These are phyloP conservation scores for Melanostigma gelatinosum DNA, from an alignment of 2,113 vertebrate genomes.

Conservation along the genomic window DNA sequence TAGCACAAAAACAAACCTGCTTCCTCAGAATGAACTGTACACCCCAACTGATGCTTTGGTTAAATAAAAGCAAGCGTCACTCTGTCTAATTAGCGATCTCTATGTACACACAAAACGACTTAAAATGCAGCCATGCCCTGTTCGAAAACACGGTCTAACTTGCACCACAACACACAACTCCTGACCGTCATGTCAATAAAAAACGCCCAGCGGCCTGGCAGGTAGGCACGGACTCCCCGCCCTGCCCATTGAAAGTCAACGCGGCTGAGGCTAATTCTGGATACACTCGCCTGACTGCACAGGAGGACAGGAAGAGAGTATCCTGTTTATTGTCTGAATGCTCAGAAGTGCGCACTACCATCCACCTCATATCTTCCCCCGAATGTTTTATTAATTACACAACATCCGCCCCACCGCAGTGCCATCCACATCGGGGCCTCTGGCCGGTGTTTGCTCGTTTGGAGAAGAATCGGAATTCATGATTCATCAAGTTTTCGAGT, in stretches of 20 bases:
- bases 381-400: constrained; percentile 45
- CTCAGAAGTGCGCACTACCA: constrained; percentile 4
- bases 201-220: constrained; percentile 40
- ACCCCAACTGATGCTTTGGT: neutral
- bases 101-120: constrained; percentile 34
- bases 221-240: constrained; percentile 13
- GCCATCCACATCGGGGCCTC: constrained; percentile 9
- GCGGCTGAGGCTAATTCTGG: constrained; percentile 29
- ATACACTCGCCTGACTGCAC: constrained; percentile 21
- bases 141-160: constrained; percentile 54
- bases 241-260: constrained; percentile 17
- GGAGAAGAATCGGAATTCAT: constrained; percentile 40
- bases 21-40: neutral
- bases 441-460: constrained; percentile 19
- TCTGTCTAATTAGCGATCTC: constrained; percentile 16
- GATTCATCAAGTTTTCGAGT: constrained; percentile 63
- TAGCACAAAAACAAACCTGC: constrained; percentile 3
- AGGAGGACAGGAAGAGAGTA: constrained; percentile 43
- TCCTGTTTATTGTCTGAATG: constrained; percentile 49
- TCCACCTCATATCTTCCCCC: neutral
- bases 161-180: constrained; percentile 16
- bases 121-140: constrained; percentile 51
- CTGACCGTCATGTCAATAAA: constrained; percentile 46
- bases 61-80: constrained; percentile 32
- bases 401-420: constrained; percentile 17